A percentile compares a stretch with the other conserved stretches of the same genome.
Evolutionary conservation across 2,797 vertebrate genomes (phyloP).

Genomic region (Myotis daubentonii): DNA sequence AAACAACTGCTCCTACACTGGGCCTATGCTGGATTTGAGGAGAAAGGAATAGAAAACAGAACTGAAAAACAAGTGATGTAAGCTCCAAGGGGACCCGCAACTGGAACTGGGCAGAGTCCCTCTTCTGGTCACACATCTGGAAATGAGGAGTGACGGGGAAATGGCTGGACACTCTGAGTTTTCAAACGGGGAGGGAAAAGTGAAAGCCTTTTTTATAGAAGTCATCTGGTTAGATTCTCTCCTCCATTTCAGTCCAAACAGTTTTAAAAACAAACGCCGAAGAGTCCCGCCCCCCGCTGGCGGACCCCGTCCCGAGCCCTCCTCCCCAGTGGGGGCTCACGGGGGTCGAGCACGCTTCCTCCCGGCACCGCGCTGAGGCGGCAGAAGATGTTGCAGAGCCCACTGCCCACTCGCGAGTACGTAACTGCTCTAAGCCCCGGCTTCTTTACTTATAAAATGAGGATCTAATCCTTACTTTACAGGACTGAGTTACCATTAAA

Average conservation of each 20-base stretch:
- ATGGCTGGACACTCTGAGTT: slow-evolving; percentile 68
- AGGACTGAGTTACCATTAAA: not conserved
- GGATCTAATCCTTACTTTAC: not conserved
- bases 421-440: not conserved
- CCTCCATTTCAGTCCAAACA: slow-evolving; percentile 60
- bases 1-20: not conserved
- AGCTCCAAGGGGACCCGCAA: slow-evolving; percentile 80
- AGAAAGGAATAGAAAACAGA: slow-evolving; percentile 80
- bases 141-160: slow-evolving; percentile 75
- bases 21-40: slow-evolving; percentile 5
- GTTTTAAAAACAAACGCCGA: slow-evolving; percentile 51
- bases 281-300: not conserved
- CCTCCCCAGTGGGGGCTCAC: not conserved
- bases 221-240: not conserved
- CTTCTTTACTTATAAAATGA: not conserved
- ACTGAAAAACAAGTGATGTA: slow-evolving; percentile 87
- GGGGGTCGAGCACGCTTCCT: accelerated
- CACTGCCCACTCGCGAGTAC: accelerated
- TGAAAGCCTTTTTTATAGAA: slow-evolving; percentile 36
- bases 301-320: not conserved
- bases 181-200: not conserved
- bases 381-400: not conserved
- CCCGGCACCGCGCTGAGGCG: not conserved
- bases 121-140: slow-evolving; percentile 80
- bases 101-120: slow-evolving; percentile 78